Conservation (phyloP, 2,888 invertebrate species). For the Furcula furcula region DNA sequence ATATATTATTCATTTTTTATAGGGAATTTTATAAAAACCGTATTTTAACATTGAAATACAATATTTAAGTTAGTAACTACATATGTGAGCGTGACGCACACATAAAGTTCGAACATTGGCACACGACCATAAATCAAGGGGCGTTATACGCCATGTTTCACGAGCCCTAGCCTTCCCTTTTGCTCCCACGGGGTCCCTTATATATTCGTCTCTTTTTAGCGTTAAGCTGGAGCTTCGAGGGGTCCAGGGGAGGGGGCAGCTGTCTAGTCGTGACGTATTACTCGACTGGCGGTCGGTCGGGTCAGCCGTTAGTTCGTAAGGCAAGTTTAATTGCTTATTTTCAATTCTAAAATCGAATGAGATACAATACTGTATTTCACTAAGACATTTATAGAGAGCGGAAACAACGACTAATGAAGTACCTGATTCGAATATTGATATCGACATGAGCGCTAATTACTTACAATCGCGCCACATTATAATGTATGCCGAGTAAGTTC, state of each 20-base stretch:
- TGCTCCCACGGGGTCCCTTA: slow-evolving; percentile 52
- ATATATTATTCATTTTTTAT: slow-evolving; percentile 5
- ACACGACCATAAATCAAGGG: slow-evolving; percentile 81
- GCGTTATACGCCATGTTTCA: slow-evolving; percentile 83
- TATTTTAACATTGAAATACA: slow-evolving; percentile 23
- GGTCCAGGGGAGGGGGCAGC: slow-evolving; percentile 64
- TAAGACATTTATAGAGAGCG: slow-evolving; percentile 20
- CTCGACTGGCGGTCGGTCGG: slow-evolving; percentile 68
- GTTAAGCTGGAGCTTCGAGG: slow-evolving; percentile 61
- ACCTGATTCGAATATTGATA: slow-evolving; percentile 68
- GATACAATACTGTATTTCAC: slow-evolving; percentile 9
- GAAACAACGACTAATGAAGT: slow-evolving; percentile 57
- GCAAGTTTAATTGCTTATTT: slow-evolving; percentile 40
- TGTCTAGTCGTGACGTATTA: slow-evolving; percentile 81
- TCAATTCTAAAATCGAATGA: slow-evolving; percentile 27
- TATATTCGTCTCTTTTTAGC: slow-evolving; percentile 62
- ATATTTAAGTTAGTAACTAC: slow-evolving; percentile 32
- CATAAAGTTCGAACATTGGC: slow-evolving; percentile 78
- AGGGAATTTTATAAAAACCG: slow-evolving; percentile 8
- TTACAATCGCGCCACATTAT: slow-evolving; percentile 61
- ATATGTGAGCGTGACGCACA: slow-evolving; percentile 60
- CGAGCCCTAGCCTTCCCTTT: slow-evolving; percentile 66
- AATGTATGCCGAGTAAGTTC: slow-evolving; percentile 75
- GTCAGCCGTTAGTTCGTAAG: slow-evolving; percentile 51
- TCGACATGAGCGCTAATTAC: slow-evolving; percentile 70